Evolutionary conservation across 2,113 vertebrate genomes (phyloP).

Genomic region (Stercorarius parasiticus): DNA sequence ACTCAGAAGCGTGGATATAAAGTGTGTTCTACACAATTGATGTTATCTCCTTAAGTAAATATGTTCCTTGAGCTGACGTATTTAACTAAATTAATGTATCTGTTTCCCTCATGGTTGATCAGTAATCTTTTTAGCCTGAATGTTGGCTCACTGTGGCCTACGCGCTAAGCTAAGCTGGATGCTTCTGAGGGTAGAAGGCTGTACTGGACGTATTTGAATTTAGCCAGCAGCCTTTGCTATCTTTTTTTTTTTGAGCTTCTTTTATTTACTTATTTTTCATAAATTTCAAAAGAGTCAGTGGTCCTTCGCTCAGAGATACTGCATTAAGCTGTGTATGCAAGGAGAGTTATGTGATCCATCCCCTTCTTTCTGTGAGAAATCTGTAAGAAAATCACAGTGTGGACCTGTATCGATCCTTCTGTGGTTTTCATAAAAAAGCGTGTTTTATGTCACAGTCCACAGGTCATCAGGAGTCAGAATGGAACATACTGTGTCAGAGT

Average conservation of each 20-base stretch:
- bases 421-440: background rate
- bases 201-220: background rate
- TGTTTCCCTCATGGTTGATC: background rate
- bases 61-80: background rate
- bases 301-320: background rate
- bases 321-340: background rate
- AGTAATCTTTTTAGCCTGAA: background rate
- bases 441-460: background rate
- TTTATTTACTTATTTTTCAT: background rate
- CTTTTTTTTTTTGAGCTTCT: background rate
- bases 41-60: background rate
- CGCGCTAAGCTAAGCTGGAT: background rate
- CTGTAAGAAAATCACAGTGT: background rate
- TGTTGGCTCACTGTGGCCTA: background rate
- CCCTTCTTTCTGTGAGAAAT: background rate
- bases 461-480: background rate
- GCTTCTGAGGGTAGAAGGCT: background rate
- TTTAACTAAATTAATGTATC: background rate
- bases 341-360: background rate
- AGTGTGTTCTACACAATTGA: background rate
- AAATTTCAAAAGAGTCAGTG: background rate
- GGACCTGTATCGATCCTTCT: background rate
- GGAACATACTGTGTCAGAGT: background rate
- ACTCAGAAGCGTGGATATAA: background rate
- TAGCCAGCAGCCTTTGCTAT: background rate